A percentile compares a stretch with the other conserved stretches of the same genome.
Conservation (phyloP, 2,888 invertebrate genomes). For the Philereme transversata region DNA sequence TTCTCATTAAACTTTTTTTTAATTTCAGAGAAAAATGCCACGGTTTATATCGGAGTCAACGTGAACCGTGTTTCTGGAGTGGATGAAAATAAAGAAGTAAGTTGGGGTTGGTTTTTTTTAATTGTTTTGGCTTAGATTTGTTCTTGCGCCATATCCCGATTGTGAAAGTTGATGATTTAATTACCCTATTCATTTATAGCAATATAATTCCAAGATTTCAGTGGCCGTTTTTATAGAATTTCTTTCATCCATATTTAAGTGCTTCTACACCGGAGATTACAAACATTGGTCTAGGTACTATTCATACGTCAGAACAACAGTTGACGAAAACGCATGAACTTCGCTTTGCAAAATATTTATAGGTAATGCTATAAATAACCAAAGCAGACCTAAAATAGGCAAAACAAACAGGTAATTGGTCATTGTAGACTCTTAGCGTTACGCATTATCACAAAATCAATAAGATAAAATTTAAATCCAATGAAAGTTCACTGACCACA, state of each 20-base stretch:
- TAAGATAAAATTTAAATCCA: neutral
- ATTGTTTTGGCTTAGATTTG: too few species aligned
- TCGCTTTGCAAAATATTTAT: constrained; percentile 5
- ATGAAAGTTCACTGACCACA: neutral
- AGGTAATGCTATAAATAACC: constrained; percentile 17
- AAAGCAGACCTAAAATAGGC: constrained; percentile 2
- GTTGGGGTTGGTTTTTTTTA: too few species aligned
- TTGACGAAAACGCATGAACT: constrained; percentile 20
- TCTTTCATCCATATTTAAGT: too few species aligned
- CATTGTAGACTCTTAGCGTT: neutral
- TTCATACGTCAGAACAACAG: neutral
- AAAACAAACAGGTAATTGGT: neutral
- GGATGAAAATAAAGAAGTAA: constrained; percentile 86
- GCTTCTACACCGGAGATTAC: neutral
- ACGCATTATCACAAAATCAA: neutral
- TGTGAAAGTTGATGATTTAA: too few species aligned
- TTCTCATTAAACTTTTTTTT: constrained; percentile 34
- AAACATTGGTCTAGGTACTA: neutral
- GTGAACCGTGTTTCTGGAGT: constrained; percentile 86
- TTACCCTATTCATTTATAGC: too few species aligned
- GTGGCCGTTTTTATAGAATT: too few species aligned
- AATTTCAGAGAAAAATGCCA: constrained; percentile 82
- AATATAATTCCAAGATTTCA: too few species aligned
- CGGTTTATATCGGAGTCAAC: constrained; percentile 85
- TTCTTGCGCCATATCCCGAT: too few species aligned